Evolutionary conservation across 2,888 invertebrate genomes (phyloP).

Genomic region (Aporophyla nigra): DNA sequence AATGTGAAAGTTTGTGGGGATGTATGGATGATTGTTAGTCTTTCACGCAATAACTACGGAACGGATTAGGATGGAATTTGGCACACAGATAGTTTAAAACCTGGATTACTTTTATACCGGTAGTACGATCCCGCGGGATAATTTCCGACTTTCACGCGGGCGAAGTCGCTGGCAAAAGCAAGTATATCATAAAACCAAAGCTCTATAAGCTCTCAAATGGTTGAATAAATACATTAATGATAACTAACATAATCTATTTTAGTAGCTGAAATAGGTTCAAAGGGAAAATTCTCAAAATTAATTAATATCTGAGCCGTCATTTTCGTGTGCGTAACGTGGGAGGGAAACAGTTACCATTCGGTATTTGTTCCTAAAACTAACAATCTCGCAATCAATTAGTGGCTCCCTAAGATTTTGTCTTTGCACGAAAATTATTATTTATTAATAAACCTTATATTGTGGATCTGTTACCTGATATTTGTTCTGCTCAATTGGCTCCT

Average conservation of each 20-base stretch:
- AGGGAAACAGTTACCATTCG: neutral
- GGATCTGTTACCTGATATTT: neutral
- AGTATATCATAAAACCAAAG: no score
- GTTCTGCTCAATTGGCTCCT: no score
- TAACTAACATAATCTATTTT: neutral
- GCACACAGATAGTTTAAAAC: no score
- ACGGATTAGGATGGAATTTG: no score
- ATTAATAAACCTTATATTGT: no score
- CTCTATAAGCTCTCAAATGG: neutral
- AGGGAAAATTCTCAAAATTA: neutral
- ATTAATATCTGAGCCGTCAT: neutral
- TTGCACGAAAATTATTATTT: neutral
- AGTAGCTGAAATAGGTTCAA: neutral
- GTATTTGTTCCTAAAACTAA: slow-evolving; percentile 3
- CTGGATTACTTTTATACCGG: no score
- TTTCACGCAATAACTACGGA: no score
- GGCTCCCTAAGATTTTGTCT: neutral
- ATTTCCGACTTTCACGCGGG: no score
- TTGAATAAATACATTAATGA: neutral
- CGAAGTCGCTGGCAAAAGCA: no score
- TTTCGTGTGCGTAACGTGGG: neutral
- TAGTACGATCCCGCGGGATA: no score
- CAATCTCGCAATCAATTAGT: neutral
- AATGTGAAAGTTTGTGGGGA: no score
- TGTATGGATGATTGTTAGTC: no score